Conservation (phyloP, 1,140 invertebrate genomes). For the Drosophila jambulina region DNA sequence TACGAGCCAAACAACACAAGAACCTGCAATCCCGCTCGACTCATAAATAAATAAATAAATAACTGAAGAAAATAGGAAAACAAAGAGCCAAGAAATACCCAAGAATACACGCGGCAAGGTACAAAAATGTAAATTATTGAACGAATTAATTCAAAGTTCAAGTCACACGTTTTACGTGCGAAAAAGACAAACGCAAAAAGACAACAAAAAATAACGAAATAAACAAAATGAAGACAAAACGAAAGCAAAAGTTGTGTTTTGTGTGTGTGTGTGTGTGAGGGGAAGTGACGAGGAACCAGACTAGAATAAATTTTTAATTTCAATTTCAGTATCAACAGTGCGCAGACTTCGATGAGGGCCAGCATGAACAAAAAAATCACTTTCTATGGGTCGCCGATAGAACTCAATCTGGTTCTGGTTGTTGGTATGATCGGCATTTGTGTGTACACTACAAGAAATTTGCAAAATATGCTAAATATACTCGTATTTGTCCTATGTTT, state of each 20-base stretch:
- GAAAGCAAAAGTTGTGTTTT: slow-evolving; percentile 27
- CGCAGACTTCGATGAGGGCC: slow-evolving; percentile 22
- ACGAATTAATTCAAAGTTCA: slow-evolving; percentile 82
- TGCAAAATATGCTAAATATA: neutral
- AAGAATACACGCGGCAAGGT: slow-evolving; percentile 18
- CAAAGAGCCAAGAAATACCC: slow-evolving; percentile 19
- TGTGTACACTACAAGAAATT: neutral
- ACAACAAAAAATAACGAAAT: slow-evolving; percentile 45
- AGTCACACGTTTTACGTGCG: slow-evolving; percentile 77
- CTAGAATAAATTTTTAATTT: slow-evolving; percentile 51
- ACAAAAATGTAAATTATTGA: slow-evolving; percentile 77
- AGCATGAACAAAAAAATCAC: slow-evolving; percentile 47
- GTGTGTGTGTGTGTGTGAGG: neutral
- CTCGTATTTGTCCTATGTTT: too few species aligned
- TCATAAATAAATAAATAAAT: slow-evolving; percentile 66
- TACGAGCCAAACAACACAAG: slow-evolving; percentile 47
- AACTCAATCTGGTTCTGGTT: slow-evolving; percentile 32
- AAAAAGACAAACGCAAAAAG: slow-evolving; percentile 56
- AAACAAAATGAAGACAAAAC: slow-evolving; percentile 54
- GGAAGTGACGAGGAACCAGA: slow-evolving; percentile 3
- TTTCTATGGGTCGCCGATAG: slow-evolving; percentile 56
- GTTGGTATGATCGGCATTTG: slow-evolving; percentile 24
- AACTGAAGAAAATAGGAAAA: slow-evolving; percentile 43
- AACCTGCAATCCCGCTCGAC: slow-evolving; percentile 57
- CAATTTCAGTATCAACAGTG: slow-evolving; percentile 27